These are phyloP conservation scores for Drosophila sordidula DNA, from an alignment of 2,888 invertebrate species.

Conservation along the genomic window DNA sequence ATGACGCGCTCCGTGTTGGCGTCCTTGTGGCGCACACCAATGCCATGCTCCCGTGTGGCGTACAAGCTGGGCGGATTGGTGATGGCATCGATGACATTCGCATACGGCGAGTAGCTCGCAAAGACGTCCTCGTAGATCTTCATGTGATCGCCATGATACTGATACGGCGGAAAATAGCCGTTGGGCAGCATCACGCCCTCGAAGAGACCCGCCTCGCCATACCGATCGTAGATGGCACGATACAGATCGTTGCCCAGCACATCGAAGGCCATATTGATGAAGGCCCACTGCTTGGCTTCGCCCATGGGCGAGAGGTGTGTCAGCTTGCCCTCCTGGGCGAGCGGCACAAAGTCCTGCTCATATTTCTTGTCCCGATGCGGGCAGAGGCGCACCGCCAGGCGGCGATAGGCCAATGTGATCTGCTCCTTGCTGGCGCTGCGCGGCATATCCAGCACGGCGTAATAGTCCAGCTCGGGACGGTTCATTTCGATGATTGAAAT, in stretches of 20 bases:
- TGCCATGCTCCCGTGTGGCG: slow-evolving; percentile 87
- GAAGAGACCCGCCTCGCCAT: slow-evolving; percentile 94
- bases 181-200: slow-evolving; percentile 90
- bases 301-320: slow-evolving; percentile 76
- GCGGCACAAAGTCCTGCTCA: slow-evolving; percentile 87
- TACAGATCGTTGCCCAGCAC: slow-evolving; percentile 87
- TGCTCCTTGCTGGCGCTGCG: slow-evolving; percentile 88
- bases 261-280: slow-evolving; percentile 91
- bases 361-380: slow-evolving; percentile 84
- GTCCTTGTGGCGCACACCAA: slow-evolving; percentile 89
- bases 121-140: slow-evolving; percentile 92
- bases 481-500: slow-evolving; percentile 64
- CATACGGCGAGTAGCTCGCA: slow-evolving; percentile 93
- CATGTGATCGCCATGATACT: slow-evolving; percentile 92
- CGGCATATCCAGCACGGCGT: slow-evolving; percentile 90
- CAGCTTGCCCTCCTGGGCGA: slow-evolving; percentile 68
- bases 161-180: slow-evolving; percentile 90
- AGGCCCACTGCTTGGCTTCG: slow-evolving; percentile 79
- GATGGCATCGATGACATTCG: slow-evolving; percentile 89
- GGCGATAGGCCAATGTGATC: slow-evolving; percentile 89
- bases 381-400: slow-evolving; percentile 86
- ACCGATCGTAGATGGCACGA: slow-evolving; percentile 94
- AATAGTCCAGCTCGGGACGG: slow-evolving; percentile 88
- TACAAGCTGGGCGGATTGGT: slow-evolving; percentile 88
- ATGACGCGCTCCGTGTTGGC: slow-evolving; percentile 87